Evolutionary conservation across 2,888 invertebrate genomes (phyloP).

Genomic region (Drosophila nr. fundita): DNA sequence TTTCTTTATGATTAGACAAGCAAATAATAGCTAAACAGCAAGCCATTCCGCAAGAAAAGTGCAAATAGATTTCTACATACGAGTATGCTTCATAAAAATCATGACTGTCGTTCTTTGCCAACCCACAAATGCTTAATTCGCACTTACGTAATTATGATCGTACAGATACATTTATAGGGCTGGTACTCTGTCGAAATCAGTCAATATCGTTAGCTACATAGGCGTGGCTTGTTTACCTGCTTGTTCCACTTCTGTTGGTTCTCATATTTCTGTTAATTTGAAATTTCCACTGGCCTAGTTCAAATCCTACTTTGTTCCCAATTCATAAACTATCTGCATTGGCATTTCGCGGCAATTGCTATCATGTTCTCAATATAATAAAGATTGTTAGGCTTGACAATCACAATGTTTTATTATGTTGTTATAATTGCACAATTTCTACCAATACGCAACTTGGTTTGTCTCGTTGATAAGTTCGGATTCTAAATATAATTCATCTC

Average conservation of each 20-base stretch:
- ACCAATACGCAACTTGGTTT: not conserved
- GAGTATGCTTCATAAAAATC: conserved; percentile 28
- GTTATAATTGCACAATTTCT: not conserved
- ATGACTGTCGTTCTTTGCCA: conserved; percentile 33
- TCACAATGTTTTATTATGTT: not conserved
- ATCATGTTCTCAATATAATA: conserved; percentile 15
- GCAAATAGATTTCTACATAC: conserved; percentile 73
- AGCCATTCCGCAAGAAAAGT: conserved; percentile 68
- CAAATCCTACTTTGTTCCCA: conserved; percentile 24
- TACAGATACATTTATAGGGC: not conserved
- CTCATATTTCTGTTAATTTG: conserved; percentile 72
- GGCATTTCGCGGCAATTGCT: conserved; percentile 5
- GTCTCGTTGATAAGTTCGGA: not conserved
- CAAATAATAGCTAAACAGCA: conserved; percentile 60
- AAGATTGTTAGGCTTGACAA: conserved; percentile 14
- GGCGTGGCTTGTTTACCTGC: conserved; percentile 46
- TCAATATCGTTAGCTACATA: conserved; percentile 15
- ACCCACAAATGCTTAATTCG: conserved; percentile 44
- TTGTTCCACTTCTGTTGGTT: conserved; percentile 39
- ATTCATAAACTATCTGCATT: conserved; percentile 12
- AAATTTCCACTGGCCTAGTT: conserved; percentile 73
- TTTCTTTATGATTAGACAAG: conserved; percentile 62
- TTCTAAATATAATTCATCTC: conserved; percentile 1
- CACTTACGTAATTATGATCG: conserved; percentile 47
- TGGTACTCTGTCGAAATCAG: not conserved